Evolutionary conservation across 2,797 vertebrate genomes (phyloP), one percentile per base, ranked within the genome.

Genomic region (Diplodus sargus): DNA sequence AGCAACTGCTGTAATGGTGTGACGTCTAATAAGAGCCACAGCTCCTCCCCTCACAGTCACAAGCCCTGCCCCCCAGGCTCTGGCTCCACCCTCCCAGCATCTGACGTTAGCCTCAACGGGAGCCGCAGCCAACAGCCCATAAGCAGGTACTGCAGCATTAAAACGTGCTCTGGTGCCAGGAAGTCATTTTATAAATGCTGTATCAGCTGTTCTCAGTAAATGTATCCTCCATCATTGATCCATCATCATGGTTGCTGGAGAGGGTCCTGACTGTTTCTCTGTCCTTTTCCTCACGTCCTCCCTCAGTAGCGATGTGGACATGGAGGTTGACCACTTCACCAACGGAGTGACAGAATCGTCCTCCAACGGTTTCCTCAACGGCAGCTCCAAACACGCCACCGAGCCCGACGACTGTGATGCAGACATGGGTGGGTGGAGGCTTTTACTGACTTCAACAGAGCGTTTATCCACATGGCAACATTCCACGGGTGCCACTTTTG

Each of bases 251-350:
- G 45, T 16, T 47, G 42, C 42, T 14, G 12, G 11, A 14, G 14
- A 14, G 12, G 25, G 2, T 3, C 2, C 65, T 9, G 6, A 28
- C 39, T n/a, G 39, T 39, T 9, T 61, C 12, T 54, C 1, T 51
- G 15, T 12, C 25, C 8, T 30, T 2, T 15, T 23, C 23, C 15
- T 23, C 18, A 0, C 15, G 58, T 75, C 51, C 30, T 16, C 12
- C 58, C 73, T 59, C 84, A 97, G 96, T 94, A 97, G 94, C 86
- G 98, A 99, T 77, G 95, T 99, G 94, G 98, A 99, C 51, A 99
- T 99, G 98, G 98, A 99, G 93, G 97, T 97, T 63, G 98, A 99
- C 93, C 98, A 99, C 94, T 98, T 98, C 94, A 96, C 96, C 94
- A 99, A 99, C 82, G 98, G 98, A 70, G 96, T 99, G 90, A 95